Conservation (phyloP, 1,140 invertebrate genomes). For the Drosophila bocqueti region DNA sequence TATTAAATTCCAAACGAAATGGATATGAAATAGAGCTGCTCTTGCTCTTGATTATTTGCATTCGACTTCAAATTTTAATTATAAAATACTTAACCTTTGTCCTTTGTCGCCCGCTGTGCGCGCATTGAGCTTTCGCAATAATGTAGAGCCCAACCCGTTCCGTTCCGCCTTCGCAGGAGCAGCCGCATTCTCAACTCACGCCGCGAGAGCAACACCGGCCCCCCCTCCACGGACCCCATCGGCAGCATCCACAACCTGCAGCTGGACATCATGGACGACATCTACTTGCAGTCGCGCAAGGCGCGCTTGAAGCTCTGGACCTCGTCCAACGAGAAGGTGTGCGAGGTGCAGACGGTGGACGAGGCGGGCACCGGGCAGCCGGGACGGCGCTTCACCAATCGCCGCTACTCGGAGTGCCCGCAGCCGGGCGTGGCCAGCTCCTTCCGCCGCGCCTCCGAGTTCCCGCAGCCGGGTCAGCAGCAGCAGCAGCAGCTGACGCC, state of each 20-base stretch:
- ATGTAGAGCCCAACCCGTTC: neutral
- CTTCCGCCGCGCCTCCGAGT: constrained; percentile 88
- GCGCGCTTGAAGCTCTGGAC: constrained; percentile 92
- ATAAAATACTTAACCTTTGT: neutral
- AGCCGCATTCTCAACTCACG: constrained; percentile 75
- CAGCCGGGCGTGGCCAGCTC: constrained; percentile 85
- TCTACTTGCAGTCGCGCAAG: constrained; percentile 91
- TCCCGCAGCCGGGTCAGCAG: constrained; percentile 85
- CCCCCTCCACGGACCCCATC: constrained; percentile 89
- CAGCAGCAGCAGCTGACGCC: constrained; percentile 74
- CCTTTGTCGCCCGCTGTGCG: neutral
- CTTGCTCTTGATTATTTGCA: neutral
- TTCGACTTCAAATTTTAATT: neutral
- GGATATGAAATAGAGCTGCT: neutral
- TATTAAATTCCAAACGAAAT: neutral
- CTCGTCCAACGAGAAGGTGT: constrained; percentile 91
- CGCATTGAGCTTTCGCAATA: neutral
- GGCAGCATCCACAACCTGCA: constrained; percentile 93
- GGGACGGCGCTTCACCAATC: constrained; percentile 87
- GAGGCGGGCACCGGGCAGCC: constrained; percentile 87
- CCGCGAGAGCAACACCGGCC: constrained; percentile 86
- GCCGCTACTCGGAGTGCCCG: constrained; percentile 91
- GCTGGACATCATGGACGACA: constrained; percentile 94
- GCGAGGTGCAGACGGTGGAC: constrained; percentile 91
- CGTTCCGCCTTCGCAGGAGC: constrained; percentile 38